Base-by-base conservation (phyloP, 2,113 vertebrate species). In the Tor tambroides region DNA sequence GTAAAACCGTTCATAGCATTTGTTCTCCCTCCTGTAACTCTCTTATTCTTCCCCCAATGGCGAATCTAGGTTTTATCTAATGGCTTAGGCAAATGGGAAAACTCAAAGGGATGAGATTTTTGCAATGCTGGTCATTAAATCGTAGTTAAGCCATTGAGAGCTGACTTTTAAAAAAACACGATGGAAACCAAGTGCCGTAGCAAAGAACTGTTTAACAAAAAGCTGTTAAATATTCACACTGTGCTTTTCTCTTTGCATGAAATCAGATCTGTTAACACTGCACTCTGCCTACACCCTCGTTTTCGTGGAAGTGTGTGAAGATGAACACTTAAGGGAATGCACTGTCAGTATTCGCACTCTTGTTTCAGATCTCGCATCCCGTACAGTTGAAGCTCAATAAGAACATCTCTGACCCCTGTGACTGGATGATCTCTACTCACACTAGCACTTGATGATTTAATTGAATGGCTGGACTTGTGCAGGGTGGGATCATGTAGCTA, bases 181-280 rank as follows among this genome's bases (percentile, higher is more conserved):
- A 21, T 30, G n/a, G 49, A 84, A 84, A 72, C 65, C 30, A 74
- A 54, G 9, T 32, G 5, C 26, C 19, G 41, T 21, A 14, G 81
- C 28, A 4, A 74, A 72, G 23, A 56, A 19, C 19, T n/a, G 12
- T 38, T 26, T 9, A 17, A 54, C 30, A 51, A 74, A 74, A 84
- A 56, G 21, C 82, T 84, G 82, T 72, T 84, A 71, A 83, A 83
- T 83, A 35, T 71, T 71, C 81, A 51, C 17, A 30, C 19, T 35
- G 43, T 12, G 35, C 21, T 63, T n/a, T 67, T 65, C 30, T 6
- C 14, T 35, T 28, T 0, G 7, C 49, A 71, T 83, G 26, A 32
- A 71, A 83, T 71, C 38, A n/a, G 15, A 54, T 71, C 63, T 54
- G 63, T 32, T 71, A 83, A 51, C 41, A 69, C 41, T 71, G 43